phyloP scores from a whole-genome alignment of 1,140 invertebrate genomes.

The Micrasema minimum region DNA sequence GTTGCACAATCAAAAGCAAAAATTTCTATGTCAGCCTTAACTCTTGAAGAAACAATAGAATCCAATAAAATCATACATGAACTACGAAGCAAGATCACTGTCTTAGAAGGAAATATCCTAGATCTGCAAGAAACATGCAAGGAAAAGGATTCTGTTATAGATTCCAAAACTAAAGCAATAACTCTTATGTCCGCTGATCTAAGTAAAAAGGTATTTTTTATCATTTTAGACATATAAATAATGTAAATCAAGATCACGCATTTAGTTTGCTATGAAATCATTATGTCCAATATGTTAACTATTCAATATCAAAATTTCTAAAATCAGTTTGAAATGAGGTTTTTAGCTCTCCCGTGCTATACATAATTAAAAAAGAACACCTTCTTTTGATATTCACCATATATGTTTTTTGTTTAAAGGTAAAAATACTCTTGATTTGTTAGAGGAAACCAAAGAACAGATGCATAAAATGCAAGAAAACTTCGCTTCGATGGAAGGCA shows the following conservation, averaged over 20 bases:
- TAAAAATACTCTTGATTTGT: conserved; percentile 74
- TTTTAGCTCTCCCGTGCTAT: too few species aligned
- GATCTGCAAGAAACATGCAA: conserved; percentile 82
- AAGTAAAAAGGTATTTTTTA: conserved; percentile 68
- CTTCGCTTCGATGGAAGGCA: conserved; percentile 76
- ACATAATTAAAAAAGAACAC: too few species aligned
- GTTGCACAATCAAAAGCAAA: conserved; percentile 43
- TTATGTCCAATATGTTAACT: too few species aligned
- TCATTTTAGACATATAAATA: too few species aligned
- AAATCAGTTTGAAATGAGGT: too few species aligned
- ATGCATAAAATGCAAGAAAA: conserved; percentile 84
- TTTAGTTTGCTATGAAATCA: too few species aligned
- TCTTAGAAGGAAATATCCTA: conserved; percentile 73
- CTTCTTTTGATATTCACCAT: too few species aligned
- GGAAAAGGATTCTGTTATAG: conserved; percentile 88
- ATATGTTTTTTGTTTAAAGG: conserved; percentile 55
- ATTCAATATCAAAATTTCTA: too few species aligned
- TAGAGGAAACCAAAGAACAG: conserved; percentile 83
- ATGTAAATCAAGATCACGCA: too few species aligned
- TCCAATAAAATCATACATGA: conserved; percentile 60
- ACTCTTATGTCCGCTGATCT: conserved; percentile 81
- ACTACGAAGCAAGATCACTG: conserved; percentile 68
- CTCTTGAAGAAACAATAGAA: conserved; percentile 33
- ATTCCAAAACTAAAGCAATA: conserved; percentile 83
- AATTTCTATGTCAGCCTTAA: not conserved